Base-by-base conservation (phyloP, 1,140 invertebrate species). In the Drosophila bipectinata region DNA sequence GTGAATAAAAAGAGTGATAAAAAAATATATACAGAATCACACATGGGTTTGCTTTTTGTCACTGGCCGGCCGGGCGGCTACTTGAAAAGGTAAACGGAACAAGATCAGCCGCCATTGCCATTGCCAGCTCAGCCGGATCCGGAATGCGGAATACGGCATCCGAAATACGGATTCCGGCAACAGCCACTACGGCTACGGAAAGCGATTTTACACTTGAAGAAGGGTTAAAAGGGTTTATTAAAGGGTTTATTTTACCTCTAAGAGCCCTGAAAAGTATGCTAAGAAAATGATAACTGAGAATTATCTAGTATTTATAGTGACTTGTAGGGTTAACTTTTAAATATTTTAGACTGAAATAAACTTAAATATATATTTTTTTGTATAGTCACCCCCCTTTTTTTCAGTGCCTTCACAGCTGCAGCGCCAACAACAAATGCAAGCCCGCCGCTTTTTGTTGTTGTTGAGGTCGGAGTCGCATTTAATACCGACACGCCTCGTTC, bases 21-120 rank as follows among this genome's bases (percentile, higher is more conserved):
- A 66, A 69, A 72, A 18, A 18, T 18, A 49, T 24, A 44, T 18
- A 44, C 41, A 44, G n/a, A 44, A 44, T 59, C 53, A 53, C 62
- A 66, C 21, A 58, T 41, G 54, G 8, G 12, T 37, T 44, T 14
- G 32, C 24, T 49, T 56, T 49, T 24, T 49, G 54, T 37, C 24
- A 45, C 39, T 26, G 30, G 47, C 26, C 12, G 57, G 48, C 39
- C 64, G 30, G 47, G n/a, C 12, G 57, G 48, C 39, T 58, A 47
- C 48, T 77, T 51, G 37, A 72, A 75, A 72, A 56, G 58, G 58
- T 64, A 49, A 64, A 63, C 73, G 58, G 77, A 69, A 62, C 60
- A 80, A 80, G 78, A 80, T 80, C 77, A 80, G 77, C 66, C 54
- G 56, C 72, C 63, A 77, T 74, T 74, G 72, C 52, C 72, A 56